Percentiles rank a stretch among this genome's conserved stretches.
Evolutionary conservation across 2,888 invertebrate genomes (phyloP).

Genomic region (Diaperis boleti): DNA sequence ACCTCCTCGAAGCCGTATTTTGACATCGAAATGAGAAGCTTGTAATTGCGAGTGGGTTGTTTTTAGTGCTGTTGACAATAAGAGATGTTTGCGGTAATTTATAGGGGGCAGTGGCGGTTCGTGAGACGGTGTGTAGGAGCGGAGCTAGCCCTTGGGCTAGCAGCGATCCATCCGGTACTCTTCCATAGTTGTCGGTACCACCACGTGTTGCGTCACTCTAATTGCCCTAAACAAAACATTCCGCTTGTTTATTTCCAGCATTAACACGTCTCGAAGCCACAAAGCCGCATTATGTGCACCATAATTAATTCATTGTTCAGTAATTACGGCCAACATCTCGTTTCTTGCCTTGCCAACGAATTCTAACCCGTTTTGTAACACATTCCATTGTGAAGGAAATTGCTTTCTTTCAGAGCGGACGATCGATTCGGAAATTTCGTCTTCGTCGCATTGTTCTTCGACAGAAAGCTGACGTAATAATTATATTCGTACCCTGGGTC

Average conservation of each 20-base stretch:
- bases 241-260: conserved; percentile 38
- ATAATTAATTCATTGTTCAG: conserved; percentile 42
- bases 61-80: conserved; percentile 12
- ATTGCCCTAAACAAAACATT: conserved; percentile 36
- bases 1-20: neutral
- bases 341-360: conserved; percentile 14
- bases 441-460: conserved; percentile 23
- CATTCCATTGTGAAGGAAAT: conserved; percentile 27
- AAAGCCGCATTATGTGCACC: conserved; percentile 41
- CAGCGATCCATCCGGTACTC: conserved; percentile 2
- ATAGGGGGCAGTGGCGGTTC: conserved; percentile 7
- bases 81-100: conserved; percentile 3
- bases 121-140: neutral
- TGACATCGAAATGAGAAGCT: conserved; percentile 4
- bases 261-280: conserved; percentile 38
- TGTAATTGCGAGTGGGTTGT: conserved; percentile 8
- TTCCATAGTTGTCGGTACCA: neutral
- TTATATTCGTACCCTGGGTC: conserved; percentile 37
- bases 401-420: conserved; percentile 21
- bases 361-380: conserved; percentile 22
- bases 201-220: conserved; percentile 27
- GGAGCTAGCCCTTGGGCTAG: neutral
- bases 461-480: conserved; percentile 31
- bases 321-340: conserved; percentile 34
- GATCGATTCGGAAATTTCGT: conserved; percentile 17